Evolutionary conservation across 2,888 invertebrate species (phyloP), one percentile per base, ranked within the genome.

Genomic region (Hymenopus coronatus): DNA sequence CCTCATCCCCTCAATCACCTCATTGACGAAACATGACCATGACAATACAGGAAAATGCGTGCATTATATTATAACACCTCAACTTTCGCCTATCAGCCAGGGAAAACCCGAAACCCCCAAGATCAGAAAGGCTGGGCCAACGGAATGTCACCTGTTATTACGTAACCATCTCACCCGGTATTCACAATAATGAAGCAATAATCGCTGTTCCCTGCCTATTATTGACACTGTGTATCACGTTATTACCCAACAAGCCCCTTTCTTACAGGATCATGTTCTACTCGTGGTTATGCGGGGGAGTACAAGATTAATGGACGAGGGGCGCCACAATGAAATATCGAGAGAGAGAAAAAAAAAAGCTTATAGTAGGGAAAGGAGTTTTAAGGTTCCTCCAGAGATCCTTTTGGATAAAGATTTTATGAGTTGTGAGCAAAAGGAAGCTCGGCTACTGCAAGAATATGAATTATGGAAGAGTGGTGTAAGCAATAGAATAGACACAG

Each of bases 281-380:
- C 54, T 20, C 54, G 20, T 20, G 12, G 40, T 12, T 70, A 8
- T 54, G 15, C 54, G 25, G 28, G 70, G 28, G 81, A 28, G 28
- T 54, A 9, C 30, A 88, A 88, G 88, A 88, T 88, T 88, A 88
- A 88, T 88, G 88, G 40, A 27, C 9, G 14, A 30, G 88, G 89
- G 89, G 90, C 88, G 89, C 90, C 90, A 88, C 90, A 90, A 89
- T 90, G 90, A 90, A 90, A 90, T 90, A 90, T 90, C 88, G 90
- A 89, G 87, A 90, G 90, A 90, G n/a, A n/a, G n/a, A n/a, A n/a
- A n/a, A n/a, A 88, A 90, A 90, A 88, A 84, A 90, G 85, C 88
- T 87, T 88, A 84, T 84, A 88, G 88, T n/a, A 88, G 83, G 81
- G 54, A 25, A n/a, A n/a, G 28, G 14, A 30, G 82, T 81, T 82